Conservation (phyloP, 1,140 invertebrate species). For the Hypsibius dujardini region DNA sequence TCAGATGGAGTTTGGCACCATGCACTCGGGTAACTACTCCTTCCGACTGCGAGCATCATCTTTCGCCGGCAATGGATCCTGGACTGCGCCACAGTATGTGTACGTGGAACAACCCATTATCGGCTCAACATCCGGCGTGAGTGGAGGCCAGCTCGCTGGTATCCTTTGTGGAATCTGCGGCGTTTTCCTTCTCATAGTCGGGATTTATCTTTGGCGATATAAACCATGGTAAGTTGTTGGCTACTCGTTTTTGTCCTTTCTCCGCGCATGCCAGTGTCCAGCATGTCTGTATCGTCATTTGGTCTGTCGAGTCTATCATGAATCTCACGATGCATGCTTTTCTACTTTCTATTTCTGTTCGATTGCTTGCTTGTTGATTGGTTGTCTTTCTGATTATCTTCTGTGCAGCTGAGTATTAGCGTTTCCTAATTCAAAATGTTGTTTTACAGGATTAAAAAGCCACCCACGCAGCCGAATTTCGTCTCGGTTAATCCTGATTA, state of each 20-base stretch:
- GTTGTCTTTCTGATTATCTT: too few relatives aligned
- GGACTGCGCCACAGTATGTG: conserved; percentile 45
- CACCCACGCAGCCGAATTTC: conserved; percentile 9
- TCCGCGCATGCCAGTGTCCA: too few relatives aligned
- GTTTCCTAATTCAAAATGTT: conserved; percentile 19
- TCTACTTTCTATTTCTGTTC: too few relatives aligned
- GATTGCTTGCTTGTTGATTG: too few relatives aligned
- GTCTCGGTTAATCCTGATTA: conserved; percentile 16
- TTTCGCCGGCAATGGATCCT: conserved; percentile 52
- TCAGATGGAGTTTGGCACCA: conserved; percentile 25
- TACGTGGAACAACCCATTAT: conserved; percentile 38
- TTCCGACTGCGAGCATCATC: conserved; percentile 56
- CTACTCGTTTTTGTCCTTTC: too few relatives aligned
- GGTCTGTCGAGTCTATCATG: too few relatives aligned
- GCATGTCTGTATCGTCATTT: too few relatives aligned
- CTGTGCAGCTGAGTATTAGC: too few relatives aligned
- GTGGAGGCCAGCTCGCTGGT: conserved; percentile 21
- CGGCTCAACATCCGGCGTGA: conserved; percentile 15
- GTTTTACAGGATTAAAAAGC: conserved; percentile 23
- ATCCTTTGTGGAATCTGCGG: conserved; percentile 27
- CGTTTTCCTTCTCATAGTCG: conserved; percentile 25
- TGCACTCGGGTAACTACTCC: conserved; percentile 68
- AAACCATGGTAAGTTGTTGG: too few relatives aligned
- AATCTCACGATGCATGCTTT: too few relatives aligned
- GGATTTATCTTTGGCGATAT: too few relatives aligned